A percentile compares a stretch with the other conserved stretches of the same genome.
Conservation (phyloP, 1,140 invertebrate species). For the Drosophila pandora region DNA sequence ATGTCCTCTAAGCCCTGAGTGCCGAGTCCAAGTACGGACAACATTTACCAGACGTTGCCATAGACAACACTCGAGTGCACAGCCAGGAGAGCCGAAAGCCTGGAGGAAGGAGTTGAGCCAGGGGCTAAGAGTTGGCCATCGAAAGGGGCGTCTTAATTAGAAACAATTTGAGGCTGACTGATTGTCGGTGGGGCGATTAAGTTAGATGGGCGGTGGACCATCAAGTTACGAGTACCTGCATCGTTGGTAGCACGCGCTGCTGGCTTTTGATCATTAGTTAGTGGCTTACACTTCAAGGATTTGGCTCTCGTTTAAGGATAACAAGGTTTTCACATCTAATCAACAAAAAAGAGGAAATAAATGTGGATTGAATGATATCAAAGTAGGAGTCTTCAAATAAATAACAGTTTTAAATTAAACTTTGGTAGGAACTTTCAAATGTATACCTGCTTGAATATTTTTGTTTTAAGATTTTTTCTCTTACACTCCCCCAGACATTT, state of each 20-base stretch:
- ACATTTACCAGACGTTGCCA: conserved; percentile 34
- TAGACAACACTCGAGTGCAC: conserved; percentile 64
- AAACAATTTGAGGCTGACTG: conserved; percentile 76
- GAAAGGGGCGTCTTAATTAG: conserved; percentile 67
- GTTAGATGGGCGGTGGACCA: conserved; percentile 11
- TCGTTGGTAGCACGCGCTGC: conserved; percentile 25
- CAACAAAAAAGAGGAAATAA: background rate
- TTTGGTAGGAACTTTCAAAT: no score
- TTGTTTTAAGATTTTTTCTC: background rate
- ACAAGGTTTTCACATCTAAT: background rate
- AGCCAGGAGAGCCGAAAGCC: conserved; percentile 12
- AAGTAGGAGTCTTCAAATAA: no score
- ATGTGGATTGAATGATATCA: no score
- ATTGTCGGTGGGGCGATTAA: conserved; percentile 45
- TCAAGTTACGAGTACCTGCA: conserved; percentile 15
- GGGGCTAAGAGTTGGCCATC: conserved; percentile 14
- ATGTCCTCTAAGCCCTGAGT: conserved; percentile 24
- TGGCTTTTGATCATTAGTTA: conserved; percentile 46
- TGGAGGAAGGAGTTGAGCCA: background rate
- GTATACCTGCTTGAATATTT: no score
- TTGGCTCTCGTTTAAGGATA: conserved; percentile 14
- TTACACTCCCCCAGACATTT: background rate
- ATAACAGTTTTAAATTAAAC: background rate
- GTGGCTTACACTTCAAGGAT: conserved; percentile 13
- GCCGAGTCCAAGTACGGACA: conserved; percentile 26